Evolutionary conservation across 2,113 vertebrate species (phyloP), one percentile per base, ranked within the genome.

Genomic region (Megaceryle torquata): DNA sequence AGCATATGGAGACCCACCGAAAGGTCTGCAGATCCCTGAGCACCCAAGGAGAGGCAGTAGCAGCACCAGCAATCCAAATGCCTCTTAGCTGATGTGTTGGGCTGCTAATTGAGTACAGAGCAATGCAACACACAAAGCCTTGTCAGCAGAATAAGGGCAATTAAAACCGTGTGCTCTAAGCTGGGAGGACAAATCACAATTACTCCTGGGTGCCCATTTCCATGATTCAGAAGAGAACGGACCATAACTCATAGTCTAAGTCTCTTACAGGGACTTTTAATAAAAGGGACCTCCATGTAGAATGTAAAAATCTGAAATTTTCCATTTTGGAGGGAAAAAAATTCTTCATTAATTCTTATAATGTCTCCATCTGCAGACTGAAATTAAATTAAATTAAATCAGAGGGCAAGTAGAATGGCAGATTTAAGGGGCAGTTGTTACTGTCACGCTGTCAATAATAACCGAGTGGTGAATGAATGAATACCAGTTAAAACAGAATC

Each of bases 381-480:
- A 56, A 60, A 54, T 86, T 43, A 41, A 41, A 41, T 41, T 41
- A 43, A 82, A 37, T 48, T 35, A 59, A 65, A 65, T 33, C 11
- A 15, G 48, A 53, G 29, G 44, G n/a, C 39, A 70, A 37, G 35
- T 9, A 59, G 51, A 77, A 65, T 57, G 51, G 44, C 13, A 60
- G 44, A 21, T 54, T 35, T 41, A 65, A 71, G 35, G 22, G 37
- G 9, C 18, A 60, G 13, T 28, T 28, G 14, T 48, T 43, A 44
- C 29, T 44, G 41, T 7, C 50, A 46, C 37, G 39, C 31, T 22
- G 9, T 28, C 29, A 41, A 28, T 26, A 60, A 53, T 37, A 59
- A 4, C 17, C 0, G 1, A 68, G 59, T 22, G 20, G 15, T 63
- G 31, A 33, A 4, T 24, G 35, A 43, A 21, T 5, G 5, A 15